Evolutionary conservation across 2,888 invertebrate species (phyloP).

Genomic region (Danaus chrysippus): DNA sequence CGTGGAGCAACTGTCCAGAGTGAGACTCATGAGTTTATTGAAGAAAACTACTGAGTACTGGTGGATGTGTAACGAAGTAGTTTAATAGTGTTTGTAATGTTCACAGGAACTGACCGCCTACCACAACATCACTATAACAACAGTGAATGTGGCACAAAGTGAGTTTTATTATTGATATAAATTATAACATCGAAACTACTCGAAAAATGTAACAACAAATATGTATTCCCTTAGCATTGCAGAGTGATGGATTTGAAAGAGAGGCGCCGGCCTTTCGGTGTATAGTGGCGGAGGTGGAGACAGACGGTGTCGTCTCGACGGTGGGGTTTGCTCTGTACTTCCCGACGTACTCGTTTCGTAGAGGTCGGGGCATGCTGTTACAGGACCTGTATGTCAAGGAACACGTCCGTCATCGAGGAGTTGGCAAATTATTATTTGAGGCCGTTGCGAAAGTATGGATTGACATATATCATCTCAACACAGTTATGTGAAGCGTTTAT

Average conservation of each 20-base stretch:
- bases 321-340: slow-evolving; percentile 90
- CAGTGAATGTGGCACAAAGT: no score
- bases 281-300: slow-evolving; percentile 80
- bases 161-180: no score
- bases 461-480: no score
- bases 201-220: neutral
- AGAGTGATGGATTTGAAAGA: slow-evolving; percentile 84
- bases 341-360: slow-evolving; percentile 91
- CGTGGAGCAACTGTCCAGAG: no score
- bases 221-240: slow-evolving; percentile 34
- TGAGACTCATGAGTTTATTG: no score
- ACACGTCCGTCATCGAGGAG: slow-evolving; percentile 79
- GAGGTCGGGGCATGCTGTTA: slow-evolving; percentile 86
- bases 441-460: slow-evolving; percentile 81
- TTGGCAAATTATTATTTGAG: slow-evolving; percentile 82
- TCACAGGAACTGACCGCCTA: no score
- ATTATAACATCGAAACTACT: no score
- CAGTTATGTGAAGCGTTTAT: no score
- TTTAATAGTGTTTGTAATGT: no score
- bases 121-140: no score
- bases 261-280: slow-evolving; percentile 83
- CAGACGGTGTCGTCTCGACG: slow-evolving; percentile 22
- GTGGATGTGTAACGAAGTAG: no score
- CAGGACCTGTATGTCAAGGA: slow-evolving; percentile 91
- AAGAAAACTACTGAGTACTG: no score